Evolutionary conservation across 2,113 vertebrate genomes (phyloP).

Genomic region (Paralichthys olivaceus): DNA sequence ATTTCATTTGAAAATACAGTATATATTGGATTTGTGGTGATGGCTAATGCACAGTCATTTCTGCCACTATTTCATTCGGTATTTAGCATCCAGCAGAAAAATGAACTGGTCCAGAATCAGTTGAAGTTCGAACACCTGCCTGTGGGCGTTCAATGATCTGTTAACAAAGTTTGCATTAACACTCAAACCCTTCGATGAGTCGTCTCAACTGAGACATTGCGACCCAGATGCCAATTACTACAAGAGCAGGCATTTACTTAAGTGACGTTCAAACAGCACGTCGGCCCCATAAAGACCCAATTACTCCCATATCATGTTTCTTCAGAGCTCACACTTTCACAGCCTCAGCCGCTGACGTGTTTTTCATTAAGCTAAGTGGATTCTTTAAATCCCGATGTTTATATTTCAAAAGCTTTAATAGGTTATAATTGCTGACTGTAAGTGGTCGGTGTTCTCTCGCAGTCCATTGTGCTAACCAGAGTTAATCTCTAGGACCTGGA

Average conservation of each 20-base stretch:
- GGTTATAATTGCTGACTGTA: slow-evolving; percentile 49
- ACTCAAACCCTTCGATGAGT: slow-evolving; percentile 44
- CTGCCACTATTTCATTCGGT: too few relatives aligned
- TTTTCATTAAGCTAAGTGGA: slow-evolving; percentile 75
- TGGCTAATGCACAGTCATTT: neutral
- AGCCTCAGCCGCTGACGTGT: slow-evolving; percentile 35
- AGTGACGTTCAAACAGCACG: slow-evolving; percentile 69
- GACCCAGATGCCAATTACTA: slow-evolving; percentile 71
- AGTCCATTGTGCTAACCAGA: slow-evolving; percentile 19
- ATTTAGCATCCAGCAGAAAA: too few relatives aligned
- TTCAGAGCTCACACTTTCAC: slow-evolving; percentile 40
- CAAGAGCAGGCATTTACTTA: slow-evolving; percentile 63
- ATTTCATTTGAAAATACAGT: neutral
- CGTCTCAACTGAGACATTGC: too few relatives aligned
- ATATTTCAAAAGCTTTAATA: slow-evolving; percentile 66
- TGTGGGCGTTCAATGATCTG: slow-evolving; percentile 42
- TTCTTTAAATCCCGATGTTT: slow-evolving; percentile 68
- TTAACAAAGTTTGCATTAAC: slow-evolving; percentile 54
- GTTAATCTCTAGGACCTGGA: neutral
- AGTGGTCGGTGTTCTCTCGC: slow-evolving; percentile 47
- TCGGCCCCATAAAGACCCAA: slow-evolving; percentile 62
- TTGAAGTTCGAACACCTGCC: slow-evolving; percentile 35
- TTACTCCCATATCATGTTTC: slow-evolving; percentile 64
- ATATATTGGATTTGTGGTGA: neutral
- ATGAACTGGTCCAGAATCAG: neutral